Evolutionary conservation across 2,113 vertebrate species (phyloP).

Genomic region (Lampris megalopsis): DNA sequence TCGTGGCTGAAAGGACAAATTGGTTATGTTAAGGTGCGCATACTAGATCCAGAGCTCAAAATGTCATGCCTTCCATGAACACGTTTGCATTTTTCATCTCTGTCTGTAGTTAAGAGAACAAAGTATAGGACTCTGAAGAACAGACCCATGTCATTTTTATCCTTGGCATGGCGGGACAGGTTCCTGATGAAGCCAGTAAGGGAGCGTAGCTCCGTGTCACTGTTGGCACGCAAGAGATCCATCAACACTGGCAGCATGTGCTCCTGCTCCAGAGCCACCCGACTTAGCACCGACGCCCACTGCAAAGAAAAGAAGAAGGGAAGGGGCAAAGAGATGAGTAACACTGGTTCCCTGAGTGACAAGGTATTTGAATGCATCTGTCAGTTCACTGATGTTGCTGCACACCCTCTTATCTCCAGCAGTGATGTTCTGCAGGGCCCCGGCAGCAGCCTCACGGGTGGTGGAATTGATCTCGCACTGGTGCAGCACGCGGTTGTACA

Average conservation of each 20-base stretch:
- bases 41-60: no score
- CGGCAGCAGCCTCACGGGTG: conserved; percentile 90
- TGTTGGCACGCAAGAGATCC: conserved; percentile 84
- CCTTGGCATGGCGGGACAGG: conserved; percentile 87
- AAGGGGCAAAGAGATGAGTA: no score
- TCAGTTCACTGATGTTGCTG: neutral
- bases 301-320: conserved; percentile 47
- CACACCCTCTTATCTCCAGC: conserved; percentile 90
- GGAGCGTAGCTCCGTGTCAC: conserved; percentile 89
- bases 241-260: conserved; percentile 88
- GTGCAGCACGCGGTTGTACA: conserved; percentile 89
- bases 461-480: conserved; percentile 87
- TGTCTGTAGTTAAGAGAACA: neutral
- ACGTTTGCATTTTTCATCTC: neutral
- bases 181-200: conserved; percentile 93
- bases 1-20: conserved; percentile 82
- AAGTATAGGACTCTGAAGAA: conserved; percentile 56
- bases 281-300: conserved; percentile 91
- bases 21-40: conserved; percentile 56
- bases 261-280: conserved; percentile 90
- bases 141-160: conserved; percentile 93
- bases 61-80: neutral
- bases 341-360: no score
- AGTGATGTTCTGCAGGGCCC: conserved; percentile 96
- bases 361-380: no score